phyloP scores from a whole-genome alignment of 2,113 vertebrate species.

The Nettapus auritus region DNA sequence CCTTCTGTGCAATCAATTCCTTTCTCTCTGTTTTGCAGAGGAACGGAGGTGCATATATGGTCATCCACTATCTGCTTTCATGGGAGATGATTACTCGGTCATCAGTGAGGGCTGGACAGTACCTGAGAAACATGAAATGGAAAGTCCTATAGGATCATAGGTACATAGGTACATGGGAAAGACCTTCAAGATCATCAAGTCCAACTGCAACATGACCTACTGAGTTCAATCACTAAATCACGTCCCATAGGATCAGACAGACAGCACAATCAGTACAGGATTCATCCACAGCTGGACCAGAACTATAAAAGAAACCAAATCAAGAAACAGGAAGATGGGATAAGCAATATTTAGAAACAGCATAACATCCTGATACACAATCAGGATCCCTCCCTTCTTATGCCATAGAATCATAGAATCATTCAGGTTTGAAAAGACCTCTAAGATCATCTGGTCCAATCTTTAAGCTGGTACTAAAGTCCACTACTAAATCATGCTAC shows the following conservation, averaged over 20 bases:
- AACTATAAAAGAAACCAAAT: background rate
- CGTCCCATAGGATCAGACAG: background rate
- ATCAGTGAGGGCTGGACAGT: background rate
- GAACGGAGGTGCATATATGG: background rate
- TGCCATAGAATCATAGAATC: too few relatives aligned
- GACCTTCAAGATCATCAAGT: background rate
- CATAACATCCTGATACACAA: background rate
- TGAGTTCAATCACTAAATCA: background rate
- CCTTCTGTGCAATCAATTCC: background rate
- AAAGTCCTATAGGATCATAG: background rate
- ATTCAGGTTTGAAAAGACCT: too few relatives aligned
- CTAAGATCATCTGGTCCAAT: too few relatives aligned
- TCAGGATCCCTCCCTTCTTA: background rate
- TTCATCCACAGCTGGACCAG: background rate
- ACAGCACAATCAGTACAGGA: background rate
- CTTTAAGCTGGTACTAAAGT: too few relatives aligned
- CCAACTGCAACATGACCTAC: background rate
- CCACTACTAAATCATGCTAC: too few relatives aligned
- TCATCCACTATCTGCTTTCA: fast-evolving
- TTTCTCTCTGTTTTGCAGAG: background rate
- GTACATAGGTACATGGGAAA: background rate
- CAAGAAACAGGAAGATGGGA: background rate
- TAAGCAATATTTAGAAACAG: background rate
- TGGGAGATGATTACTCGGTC: background rate
- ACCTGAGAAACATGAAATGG: background rate